Conservation (phyloP, 2,797 vertebrate species). For the Echeneis naucrates region DNA sequence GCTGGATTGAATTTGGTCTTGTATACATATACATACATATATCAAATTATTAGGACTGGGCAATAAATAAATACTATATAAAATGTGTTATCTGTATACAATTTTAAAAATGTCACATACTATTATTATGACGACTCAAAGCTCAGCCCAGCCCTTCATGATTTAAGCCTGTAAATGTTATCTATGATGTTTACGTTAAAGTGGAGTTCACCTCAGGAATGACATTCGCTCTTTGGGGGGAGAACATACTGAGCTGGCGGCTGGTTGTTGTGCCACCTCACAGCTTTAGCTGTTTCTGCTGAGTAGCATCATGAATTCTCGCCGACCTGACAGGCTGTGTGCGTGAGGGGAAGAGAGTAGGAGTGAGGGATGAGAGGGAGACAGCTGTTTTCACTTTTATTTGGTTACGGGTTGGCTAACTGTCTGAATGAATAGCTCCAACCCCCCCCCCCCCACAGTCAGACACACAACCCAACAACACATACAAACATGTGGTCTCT, state of each 20-base stretch:
- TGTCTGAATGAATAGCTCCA: conserved; percentile 55
- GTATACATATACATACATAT: too few species aligned
- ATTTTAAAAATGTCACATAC: too few species aligned
- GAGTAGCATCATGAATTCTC: conserved; percentile 39
- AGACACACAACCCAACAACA: conserved; percentile 25
- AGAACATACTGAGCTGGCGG: background rate
- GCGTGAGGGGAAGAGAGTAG: conserved; percentile 39
- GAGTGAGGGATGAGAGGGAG: conserved; percentile 47
- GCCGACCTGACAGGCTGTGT: conserved; percentile 36
- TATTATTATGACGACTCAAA: background rate
- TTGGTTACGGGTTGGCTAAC: conserved; percentile 57
- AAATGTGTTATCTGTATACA: too few species aligned
- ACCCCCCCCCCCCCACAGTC: conserved; percentile 4
- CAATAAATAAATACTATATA: too few species aligned
- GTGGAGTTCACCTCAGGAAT: background rate
- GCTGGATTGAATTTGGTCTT: background rate
- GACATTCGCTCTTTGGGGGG: background rate
- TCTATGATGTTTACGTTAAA: background rate
- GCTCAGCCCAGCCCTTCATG: background rate
- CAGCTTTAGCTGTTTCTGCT: conserved; percentile 51
- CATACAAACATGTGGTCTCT: conserved; percentile 54
- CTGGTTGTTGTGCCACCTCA: conserved; percentile 20
- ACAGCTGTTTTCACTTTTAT: conserved; percentile 70
- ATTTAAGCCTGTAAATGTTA: background rate
- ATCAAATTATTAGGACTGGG: too few species aligned